Base-by-base conservation (phyloP, 2,113 vertebrate genomes). In the Hippolais icterina region DNA sequence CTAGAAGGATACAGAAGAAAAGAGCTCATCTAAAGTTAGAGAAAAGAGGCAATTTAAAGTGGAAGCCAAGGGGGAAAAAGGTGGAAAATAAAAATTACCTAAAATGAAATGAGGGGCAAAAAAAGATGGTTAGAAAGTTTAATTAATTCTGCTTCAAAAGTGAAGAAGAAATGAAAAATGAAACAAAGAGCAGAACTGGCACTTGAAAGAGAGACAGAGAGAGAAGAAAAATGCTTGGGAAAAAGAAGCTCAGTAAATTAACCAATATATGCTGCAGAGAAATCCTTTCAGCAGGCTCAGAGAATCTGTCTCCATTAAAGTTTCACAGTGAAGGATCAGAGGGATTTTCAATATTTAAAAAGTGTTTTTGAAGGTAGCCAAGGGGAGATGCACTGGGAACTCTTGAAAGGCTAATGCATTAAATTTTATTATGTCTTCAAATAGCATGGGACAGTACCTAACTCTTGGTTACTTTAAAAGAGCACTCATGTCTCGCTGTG, bases 331-430 rank as follows among this genome's bases (percentile, higher is more conserved):
- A 93, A 84, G 77, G 49, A 78, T 93, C 95, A 54, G 69, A 91
- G 84, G 87, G 63, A 75, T 95, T 94, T 93, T 94, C 66, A 95
- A 87, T 96, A 85, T 97, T 94, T 91, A 5, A 96, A 57, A 87
- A 82, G 37, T 80, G 57, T 83, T 96, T 91, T 83, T 93, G 87
- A 96, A 82, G 84, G 87, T 71, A 95, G 70, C 61, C 53, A 63
- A 56, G 31, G 66, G 74, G 44, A 82, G 70, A 85, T 57, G 78
- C 74, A 47, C 37, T 63, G 37, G 14, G 85, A 65, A 60, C 29
- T 90, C 93, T 91, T 80, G 84, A 93, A 95, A 89, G 66, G 29
- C 35, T 81, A 74, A 85, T 15, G 23, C 78, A 89, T 64, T 87
- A 57, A 76, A 85, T 94, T 94, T 94, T 83, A 57, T 80, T 53